These are phyloP conservation scores for Chrysemys picta DNA, from an alignment of 2,113 vertebrate genomes.

Conservation along the genomic window DNA sequence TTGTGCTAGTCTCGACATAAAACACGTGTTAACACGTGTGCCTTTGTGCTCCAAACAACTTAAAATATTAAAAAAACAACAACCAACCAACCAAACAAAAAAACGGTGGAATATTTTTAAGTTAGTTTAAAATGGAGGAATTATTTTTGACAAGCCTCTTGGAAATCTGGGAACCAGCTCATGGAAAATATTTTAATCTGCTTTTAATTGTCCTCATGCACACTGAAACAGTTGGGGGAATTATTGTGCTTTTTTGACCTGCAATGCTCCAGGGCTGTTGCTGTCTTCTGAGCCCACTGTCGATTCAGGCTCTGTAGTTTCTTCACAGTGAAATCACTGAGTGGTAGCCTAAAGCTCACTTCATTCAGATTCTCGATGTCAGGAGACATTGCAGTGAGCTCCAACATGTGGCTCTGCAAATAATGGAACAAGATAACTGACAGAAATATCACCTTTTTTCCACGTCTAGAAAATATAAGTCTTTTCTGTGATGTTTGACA, in stretches of 20 bases:
- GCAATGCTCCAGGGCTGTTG: constrained; percentile 83
- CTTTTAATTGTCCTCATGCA: neutral
- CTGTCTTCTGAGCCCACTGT: constrained; percentile 81
- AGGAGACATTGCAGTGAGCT: constrained; percentile 82
- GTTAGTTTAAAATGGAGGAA: neutral
- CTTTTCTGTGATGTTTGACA: neutral
- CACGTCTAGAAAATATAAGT: neutral
- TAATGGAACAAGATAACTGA: neutral
- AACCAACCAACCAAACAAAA: no score
- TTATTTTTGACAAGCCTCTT: neutral
- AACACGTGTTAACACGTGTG: neutral
- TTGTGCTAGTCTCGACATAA: neutral
- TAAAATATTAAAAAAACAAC: neutral
- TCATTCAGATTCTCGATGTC: constrained; percentile 89
- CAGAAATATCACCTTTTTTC: neutral
- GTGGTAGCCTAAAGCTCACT: constrained; percentile 82
- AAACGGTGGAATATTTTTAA: neutral
- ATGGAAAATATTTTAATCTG: neutral
- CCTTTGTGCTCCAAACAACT: neutral
- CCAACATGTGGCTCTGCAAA: constrained; percentile 80
- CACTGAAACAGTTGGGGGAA: neutral
- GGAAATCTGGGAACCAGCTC: neutral
- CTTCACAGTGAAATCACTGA: constrained; percentile 78
- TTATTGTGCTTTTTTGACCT: constrained; percentile 78
- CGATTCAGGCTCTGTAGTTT: constrained; percentile 84